Evolutionary conservation across 1,140 invertebrate species (phyloP).

Genomic region (Leguminivora glycinivorella): DNA sequence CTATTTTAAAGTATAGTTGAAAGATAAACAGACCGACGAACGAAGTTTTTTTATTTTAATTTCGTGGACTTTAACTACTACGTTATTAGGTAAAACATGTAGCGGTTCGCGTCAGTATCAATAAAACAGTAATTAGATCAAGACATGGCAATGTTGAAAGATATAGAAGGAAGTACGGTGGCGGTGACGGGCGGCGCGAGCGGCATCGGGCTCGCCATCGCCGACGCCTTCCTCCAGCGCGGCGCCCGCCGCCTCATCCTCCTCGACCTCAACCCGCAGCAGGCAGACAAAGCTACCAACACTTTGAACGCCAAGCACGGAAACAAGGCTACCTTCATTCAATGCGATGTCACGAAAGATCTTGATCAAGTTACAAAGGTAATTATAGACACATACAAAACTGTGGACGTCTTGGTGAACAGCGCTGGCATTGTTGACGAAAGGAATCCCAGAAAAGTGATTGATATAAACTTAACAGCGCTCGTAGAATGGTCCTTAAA

Average conservation of each 20-base stretch:
- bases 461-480: conserved; percentile 39
- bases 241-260: conserved; percentile 18
- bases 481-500: conserved; percentile 38
- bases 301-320: conserved; percentile 62
- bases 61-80: background rate
- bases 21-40: background rate
- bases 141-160: conserved; percentile 23
- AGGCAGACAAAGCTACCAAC: background rate
- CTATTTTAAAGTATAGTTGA: too few species aligned
- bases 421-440: conserved; percentile 80
- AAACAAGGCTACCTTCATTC: conserved; percentile 55
- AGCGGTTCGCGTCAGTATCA: background rate
- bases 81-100: too few species aligned
- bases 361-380: conserved; percentile 57
- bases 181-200: conserved; percentile 29
- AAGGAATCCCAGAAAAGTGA: conserved; percentile 54
- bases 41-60: background rate
- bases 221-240: conserved; percentile 8
- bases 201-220: conserved; percentile 29
- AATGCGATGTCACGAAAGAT: conserved; percentile 65
- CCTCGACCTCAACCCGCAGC: conserved; percentile 21
- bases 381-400: conserved; percentile 58
- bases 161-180: conserved; percentile 16
- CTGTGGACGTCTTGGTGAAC: conserved; percentile 80
- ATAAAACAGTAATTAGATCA: background rate